Evolutionary conservation across 2,113 vertebrate species (phyloP), one percentile per base, ranked within the genome.

Genomic region (Laterallus jamaicensis): DNA sequence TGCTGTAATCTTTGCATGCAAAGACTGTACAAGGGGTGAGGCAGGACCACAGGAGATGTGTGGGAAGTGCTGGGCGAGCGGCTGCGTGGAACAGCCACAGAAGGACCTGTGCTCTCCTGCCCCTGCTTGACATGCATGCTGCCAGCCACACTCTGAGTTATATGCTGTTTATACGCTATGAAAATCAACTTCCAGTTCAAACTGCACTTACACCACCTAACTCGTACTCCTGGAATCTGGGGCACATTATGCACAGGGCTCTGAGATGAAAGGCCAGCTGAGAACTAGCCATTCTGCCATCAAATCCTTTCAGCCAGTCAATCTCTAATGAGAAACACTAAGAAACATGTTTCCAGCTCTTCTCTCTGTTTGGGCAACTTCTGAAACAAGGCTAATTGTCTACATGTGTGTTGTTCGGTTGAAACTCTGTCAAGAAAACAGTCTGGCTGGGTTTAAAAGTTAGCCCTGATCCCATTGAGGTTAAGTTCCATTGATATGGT

Each of bases 331-430:
- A 94, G 88, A 96, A 97, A 93, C 86, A 90, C 75, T 22, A 26
- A 60, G 79, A 56, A 92, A 79, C 71, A n/a, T 2, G 47, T 76
- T 96, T 74, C 92, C 82, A 96, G 75, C 71, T 94, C 90, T 82
- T 93, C 95, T 60, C 64, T 21, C 40, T 32, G 22, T 39, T 89
- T 93, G 91, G 93, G 60, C 71, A 79, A 12, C 59, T 83, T 79
- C 75, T 92, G 60, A 94, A 93, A 83, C 5, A 20, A 74, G 50
- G 14, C 86, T 97, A 94, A 97, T 97, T 95, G 92, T 96, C 90
- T 90, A 62, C 95, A 96, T 85, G 83, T 97, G 96, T 96, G 71
- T 88, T 82, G 88, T 56, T 89, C 88, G 28, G 22, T 35, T 84
- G 90, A 82, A 93, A 42, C 66, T 69, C 92, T 75, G 63, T 86